A percentile compares a stretch with the other conserved stretches of the same genome.
Conservation (phyloP, 2,113 vertebrate genomes). For the Centropus bengalensis region DNA sequence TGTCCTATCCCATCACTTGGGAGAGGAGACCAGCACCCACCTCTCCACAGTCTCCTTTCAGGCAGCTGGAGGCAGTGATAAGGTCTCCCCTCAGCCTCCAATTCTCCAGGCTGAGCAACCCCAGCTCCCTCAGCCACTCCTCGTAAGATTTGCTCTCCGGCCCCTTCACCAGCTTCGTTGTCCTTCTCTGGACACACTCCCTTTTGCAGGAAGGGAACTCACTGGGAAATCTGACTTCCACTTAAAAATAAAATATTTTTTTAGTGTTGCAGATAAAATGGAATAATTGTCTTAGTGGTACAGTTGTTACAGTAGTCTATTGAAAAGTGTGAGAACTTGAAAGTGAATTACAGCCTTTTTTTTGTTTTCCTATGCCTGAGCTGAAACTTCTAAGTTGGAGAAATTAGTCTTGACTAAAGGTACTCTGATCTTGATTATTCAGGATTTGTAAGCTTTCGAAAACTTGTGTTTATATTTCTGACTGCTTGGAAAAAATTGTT, state of each 20-base stretch:
- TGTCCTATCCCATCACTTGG: no score
- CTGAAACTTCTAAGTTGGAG: not conserved
- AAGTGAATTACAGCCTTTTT: not conserved
- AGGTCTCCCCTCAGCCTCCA: no score
- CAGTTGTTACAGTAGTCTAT: not conserved
- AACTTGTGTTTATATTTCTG: conserved; percentile 9
- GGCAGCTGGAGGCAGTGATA: no score
- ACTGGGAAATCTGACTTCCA: not conserved
- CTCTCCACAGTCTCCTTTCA: no score
- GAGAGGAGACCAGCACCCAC: no score
- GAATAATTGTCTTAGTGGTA: not conserved
- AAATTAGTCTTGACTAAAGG: not conserved
- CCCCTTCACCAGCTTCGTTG: no score
- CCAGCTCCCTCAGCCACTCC: no score
- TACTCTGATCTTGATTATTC: not conserved
- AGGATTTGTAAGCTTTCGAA: not conserved
- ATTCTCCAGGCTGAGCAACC: no score
- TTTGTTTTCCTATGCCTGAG: not conserved
- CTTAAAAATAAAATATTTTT: not conserved
- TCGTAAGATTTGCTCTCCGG: no score
- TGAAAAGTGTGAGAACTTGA: not conserved
- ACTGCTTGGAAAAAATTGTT: not conserved
- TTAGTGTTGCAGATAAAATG: not conserved
- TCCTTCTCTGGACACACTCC: no score
- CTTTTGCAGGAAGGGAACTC: not conserved